A percentile compares a stretch with the other conserved stretches of the same genome.
phyloP scores from a whole-genome alignment of 2,797 vertebrate genomes.

The Pangasius djambal region DNA sequence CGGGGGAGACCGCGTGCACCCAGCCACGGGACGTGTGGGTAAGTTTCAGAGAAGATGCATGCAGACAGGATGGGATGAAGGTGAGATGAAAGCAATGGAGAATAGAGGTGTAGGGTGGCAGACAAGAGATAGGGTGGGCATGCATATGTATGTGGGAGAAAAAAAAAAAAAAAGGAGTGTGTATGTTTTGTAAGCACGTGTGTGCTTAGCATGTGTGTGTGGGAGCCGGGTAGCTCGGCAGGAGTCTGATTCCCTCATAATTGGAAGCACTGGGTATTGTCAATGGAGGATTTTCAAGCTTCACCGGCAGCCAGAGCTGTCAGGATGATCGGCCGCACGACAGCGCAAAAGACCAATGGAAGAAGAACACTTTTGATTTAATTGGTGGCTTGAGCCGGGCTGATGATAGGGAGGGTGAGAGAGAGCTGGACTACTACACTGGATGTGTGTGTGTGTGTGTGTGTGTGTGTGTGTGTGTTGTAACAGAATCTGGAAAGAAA shows the following conservation, averaged over 20 bases:
- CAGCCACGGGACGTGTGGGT: constrained; percentile 80
- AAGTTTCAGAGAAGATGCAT: constrained; percentile 77
- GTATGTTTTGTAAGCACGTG: constrained; percentile 49
- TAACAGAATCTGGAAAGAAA: constrained; percentile 70
- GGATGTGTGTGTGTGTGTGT: constrained; percentile 34
- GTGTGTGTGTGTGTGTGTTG: constrained; percentile 48
- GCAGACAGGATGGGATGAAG: constrained; percentile 62
- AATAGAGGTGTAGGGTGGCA: constrained; percentile 45
- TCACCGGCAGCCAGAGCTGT: constrained; percentile 95
- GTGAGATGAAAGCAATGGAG: constrained; percentile 64
- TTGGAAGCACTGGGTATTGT: constrained; percentile 99
- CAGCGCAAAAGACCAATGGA: constrained; percentile 97
- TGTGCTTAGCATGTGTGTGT: constrained; percentile 39
- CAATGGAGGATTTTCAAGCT: constrained; percentile 92
- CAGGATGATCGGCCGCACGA: constrained; percentile 98
- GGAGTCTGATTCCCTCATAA: constrained; percentile 94
- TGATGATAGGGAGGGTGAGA: constrained; percentile 33
- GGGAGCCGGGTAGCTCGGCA: constrained; percentile 85
- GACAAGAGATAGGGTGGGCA: constrained; percentile 53
- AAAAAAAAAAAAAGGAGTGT: not conserved
- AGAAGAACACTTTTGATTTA: constrained; percentile 95
- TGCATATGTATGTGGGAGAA: constrained; percentile 33
- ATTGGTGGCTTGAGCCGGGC: constrained; percentile 82
- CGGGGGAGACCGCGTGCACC: constrained; percentile 60
- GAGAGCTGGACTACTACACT: constrained; percentile 36